Evolutionary conservation across 2,797 vertebrate species (phyloP).

Genomic region (Periophthalmus magnuspinnatus): DNA sequence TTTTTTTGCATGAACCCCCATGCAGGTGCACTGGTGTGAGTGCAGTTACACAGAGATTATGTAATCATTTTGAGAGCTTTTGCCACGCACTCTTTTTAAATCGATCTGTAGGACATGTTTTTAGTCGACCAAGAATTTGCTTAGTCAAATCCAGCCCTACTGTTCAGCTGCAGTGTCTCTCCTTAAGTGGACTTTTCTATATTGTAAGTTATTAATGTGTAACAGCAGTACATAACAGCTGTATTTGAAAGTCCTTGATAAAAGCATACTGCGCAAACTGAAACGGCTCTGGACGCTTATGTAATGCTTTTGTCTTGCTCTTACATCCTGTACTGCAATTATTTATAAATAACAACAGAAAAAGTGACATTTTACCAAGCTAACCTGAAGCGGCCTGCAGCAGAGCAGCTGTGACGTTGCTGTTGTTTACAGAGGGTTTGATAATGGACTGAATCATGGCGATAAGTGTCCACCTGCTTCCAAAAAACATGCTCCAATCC

Average conservation of each 20-base stretch:
- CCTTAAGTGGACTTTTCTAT: not conserved
- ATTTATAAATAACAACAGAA: not conserved
- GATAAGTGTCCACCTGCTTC: not conserved
- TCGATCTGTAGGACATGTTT: too few species aligned
- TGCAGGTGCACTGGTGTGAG: too few species aligned
- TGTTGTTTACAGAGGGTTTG: not conserved
- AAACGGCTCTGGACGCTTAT: not conserved
- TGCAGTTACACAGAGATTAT: too few species aligned
- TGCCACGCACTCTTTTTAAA: too few species aligned
- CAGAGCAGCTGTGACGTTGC: not conserved
- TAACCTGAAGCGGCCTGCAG: not conserved
- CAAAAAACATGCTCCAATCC: not conserved
- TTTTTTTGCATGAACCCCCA: too few species aligned
- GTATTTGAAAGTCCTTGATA: not conserved
- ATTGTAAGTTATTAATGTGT: not conserved
- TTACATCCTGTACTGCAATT: not conserved
- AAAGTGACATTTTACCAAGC: not conserved
- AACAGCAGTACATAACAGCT: not conserved
- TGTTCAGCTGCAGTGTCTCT: too few species aligned
- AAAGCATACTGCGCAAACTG: not conserved
- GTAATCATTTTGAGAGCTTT: too few species aligned
- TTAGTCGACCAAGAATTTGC: too few species aligned
- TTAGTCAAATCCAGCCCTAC: too few species aligned
- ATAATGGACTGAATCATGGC: not conserved
- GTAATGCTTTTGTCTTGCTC: not conserved